Evolutionary conservation across 2,797 vertebrate species (phyloP).

Genomic region (Notoglanidium macrostoma): DNA sequence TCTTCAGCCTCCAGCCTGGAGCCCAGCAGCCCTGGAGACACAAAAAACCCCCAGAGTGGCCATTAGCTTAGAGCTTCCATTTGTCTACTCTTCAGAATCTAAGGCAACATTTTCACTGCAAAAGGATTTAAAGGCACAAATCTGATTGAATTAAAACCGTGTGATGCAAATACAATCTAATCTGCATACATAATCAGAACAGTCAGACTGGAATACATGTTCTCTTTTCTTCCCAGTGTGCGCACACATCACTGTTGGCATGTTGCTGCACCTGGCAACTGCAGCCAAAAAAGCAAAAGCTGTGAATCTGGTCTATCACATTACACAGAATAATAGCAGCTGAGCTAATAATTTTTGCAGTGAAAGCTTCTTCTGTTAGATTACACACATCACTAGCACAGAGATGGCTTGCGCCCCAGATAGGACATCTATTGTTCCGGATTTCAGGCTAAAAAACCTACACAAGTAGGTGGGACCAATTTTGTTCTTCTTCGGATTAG

Average conservation of each 20-base stretch:
- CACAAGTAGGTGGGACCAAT: neutral
- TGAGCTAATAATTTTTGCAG: no score
- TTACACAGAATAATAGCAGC: no score
- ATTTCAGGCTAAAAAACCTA: neutral
- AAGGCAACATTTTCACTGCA: neutral
- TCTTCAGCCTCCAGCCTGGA: slow-evolving; percentile 83
- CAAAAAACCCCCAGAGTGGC: neutral
- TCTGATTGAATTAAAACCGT: neutral
- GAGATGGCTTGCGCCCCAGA: neutral
- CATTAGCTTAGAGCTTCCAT: neutral
- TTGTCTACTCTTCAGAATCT: neutral
- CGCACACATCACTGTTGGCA: neutral
- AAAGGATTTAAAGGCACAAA: neutral
- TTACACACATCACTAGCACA: neutral
- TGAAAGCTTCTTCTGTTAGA: neutral
- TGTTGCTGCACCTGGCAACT: neutral
- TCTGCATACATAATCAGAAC: neutral
- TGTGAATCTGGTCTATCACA: no score
- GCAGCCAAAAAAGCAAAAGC: no score
- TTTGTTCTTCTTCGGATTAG: neutral
- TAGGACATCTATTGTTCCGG: neutral
- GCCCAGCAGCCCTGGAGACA: slow-evolving; percentile 84
- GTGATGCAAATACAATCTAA: neutral
- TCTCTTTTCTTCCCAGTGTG: neutral
- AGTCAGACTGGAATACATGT: neutral